Percentiles rank a stretch among this genome's conserved stretches.
Conservation (phyloP, 2,113 vertebrate species). For the Smithornis capensis region DNA sequence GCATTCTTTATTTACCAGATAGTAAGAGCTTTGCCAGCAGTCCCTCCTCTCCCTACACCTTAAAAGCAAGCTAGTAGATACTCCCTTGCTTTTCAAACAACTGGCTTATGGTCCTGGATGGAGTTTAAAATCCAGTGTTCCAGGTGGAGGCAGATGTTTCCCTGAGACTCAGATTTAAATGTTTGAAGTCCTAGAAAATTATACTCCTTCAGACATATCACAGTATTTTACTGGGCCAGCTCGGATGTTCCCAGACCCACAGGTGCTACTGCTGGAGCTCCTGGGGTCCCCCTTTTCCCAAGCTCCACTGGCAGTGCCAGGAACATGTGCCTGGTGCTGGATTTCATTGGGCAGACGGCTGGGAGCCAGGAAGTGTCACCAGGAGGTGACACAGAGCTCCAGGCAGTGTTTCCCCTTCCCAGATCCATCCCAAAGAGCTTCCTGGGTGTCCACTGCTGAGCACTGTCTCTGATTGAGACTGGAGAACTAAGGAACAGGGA, state of each 20-base stretch:
- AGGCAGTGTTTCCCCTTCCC: background rate
- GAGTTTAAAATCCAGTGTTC: background rate
- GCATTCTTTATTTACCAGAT: background rate
- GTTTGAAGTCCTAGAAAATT: background rate
- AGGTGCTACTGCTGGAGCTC: background rate
- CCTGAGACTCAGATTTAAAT: background rate
- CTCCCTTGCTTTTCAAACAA: background rate
- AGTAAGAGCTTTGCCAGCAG: background rate
- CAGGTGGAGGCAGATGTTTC: background rate
- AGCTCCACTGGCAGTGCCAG: background rate
- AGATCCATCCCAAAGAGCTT: background rate
- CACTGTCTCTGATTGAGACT: background rate
- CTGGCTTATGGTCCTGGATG: background rate
- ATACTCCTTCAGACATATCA: fast-evolving
- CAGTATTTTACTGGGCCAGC: background rate
- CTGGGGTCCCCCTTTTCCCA: no score
- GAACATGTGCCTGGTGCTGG: background rate
- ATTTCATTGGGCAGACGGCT: background rate
- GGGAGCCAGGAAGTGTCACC: background rate
- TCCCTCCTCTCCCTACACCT: background rate
- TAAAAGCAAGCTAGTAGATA: background rate
- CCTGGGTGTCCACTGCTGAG: background rate
- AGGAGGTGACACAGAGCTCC: background rate
- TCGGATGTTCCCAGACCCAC: background rate
- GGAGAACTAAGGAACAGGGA: background rate